Conservation (phyloP, 2,888 invertebrate genomes). For the Crossocerus cetratus region DNA sequence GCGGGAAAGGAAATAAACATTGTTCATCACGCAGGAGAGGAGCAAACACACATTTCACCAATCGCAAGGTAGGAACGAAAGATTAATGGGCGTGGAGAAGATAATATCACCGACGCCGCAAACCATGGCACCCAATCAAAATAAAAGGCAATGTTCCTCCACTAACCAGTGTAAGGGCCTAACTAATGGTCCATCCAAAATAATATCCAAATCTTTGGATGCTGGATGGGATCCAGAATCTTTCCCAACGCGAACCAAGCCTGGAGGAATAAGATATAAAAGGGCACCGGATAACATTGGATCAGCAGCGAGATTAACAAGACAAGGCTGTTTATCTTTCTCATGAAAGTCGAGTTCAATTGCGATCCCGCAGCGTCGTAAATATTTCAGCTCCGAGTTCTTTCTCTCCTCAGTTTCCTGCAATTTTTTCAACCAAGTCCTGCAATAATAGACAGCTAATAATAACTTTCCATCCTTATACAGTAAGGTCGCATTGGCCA, state of each 20-base stretch:
- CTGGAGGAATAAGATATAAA: slow-evolving; percentile 78
- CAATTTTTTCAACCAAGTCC: slow-evolving; percentile 78
- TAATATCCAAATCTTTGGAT: slow-evolving; percentile 78
- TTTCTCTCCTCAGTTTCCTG: slow-evolving; percentile 77
- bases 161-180: slow-evolving; percentile 81
- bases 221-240: slow-evolving; percentile 36
- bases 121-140: too few species aligned
- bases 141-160: background rate
- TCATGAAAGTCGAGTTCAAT: slow-evolving; percentile 76
- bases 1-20: too few species aligned
- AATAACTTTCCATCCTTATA: slow-evolving; percentile 10
- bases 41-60: too few species aligned
- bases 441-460: slow-evolving; percentile 62
- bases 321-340: slow-evolving; percentile 78
- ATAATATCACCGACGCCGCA: too few species aligned
- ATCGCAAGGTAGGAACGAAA: too few species aligned
- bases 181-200: slow-evolving; percentile 81
- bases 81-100: too few species aligned
- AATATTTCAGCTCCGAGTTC: slow-evolving; percentile 77
- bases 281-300: slow-evolving; percentile 82
- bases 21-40: too few species aligned
- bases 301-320: slow-evolving; percentile 82
- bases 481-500: background rate
- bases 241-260: slow-evolving; percentile 77
- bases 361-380: slow-evolving; percentile 80